phyloP scores from a whole-genome alignment of 1,140 invertebrate genomes.

The Apis florea region DNA sequence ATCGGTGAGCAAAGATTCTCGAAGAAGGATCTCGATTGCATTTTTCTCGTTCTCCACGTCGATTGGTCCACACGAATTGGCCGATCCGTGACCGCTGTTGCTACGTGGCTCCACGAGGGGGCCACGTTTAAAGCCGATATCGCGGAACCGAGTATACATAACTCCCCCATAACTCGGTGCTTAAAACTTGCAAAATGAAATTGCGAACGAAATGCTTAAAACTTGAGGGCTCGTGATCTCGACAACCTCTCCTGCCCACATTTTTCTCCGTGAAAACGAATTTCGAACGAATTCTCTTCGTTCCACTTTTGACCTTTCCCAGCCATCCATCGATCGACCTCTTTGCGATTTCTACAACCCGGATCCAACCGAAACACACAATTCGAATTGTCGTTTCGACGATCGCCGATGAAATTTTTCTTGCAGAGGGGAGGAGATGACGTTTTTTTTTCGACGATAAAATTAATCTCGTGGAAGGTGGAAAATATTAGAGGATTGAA shows the following conservation, averaged over 20 bases:
- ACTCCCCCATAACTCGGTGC: not conserved
- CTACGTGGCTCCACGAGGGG: constrained; percentile 34
- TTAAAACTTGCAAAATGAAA: too few relatives aligned
- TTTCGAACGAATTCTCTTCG: not conserved
- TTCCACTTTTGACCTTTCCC: constrained; percentile 3
- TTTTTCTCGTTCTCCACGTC: constrained; percentile 15
- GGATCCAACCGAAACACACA: too few relatives aligned
- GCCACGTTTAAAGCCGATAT: constrained; percentile 45
- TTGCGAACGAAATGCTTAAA: not conserved
- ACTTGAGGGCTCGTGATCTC: not conserved
- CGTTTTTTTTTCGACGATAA: too few relatives aligned
- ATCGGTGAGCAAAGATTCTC: too few relatives aligned
- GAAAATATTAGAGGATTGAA: not conserved
- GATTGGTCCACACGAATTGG: constrained; percentile 15
- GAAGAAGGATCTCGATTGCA: not conserved
- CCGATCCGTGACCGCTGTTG: constrained; percentile 30
- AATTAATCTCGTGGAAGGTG: not conserved
- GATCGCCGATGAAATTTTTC: too few relatives aligned
- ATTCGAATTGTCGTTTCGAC: too few relatives aligned
- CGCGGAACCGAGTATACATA: constrained; percentile 2
- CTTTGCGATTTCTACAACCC: not conserved
- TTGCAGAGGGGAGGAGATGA: too few relatives aligned
- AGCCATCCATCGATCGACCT: constrained; percentile 5
- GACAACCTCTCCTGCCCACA: not conserved
- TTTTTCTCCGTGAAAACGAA: not conserved